phyloP scores from a whole-genome alignment of 2,113 vertebrate species.

The Aix galericulata region DNA sequence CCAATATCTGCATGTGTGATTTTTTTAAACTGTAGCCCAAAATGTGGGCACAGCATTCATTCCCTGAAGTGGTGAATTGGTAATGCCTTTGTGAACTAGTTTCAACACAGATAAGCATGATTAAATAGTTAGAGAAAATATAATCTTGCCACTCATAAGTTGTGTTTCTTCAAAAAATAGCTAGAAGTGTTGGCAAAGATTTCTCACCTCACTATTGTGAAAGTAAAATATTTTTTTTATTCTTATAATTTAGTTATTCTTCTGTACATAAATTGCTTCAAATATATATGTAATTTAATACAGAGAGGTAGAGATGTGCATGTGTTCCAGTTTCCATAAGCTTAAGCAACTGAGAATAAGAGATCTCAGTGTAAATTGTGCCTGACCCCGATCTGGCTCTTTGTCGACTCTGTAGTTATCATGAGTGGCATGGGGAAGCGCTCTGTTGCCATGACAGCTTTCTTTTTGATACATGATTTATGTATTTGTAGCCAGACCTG shows the following conservation, averaged over 20 bases:
- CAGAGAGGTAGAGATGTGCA: background rate
- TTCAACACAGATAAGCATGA: background rate
- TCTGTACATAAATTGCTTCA: background rate
- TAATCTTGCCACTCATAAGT: background rate
- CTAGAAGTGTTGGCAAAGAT: background rate
- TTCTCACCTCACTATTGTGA: background rate
- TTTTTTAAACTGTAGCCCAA: fast-evolving
- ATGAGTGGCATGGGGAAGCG: background rate
- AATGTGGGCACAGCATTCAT: background rate
- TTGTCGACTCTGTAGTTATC: background rate
- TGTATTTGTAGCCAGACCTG: background rate
- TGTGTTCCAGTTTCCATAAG: background rate
- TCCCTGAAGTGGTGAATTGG: background rate
- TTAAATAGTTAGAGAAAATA: background rate
- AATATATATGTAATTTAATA: background rate
- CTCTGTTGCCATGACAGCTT: background rate
- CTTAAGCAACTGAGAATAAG: background rate
- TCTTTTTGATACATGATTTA: background rate
- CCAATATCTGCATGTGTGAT: background rate
- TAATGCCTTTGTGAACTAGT: background rate
- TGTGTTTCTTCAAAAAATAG: background rate
- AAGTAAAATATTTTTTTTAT: background rate
- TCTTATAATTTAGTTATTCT: background rate
- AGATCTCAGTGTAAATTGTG: background rate
- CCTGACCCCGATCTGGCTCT: background rate